These are phyloP conservation scores for Incurvaria masculella DNA, from an alignment of 2,888 invertebrate species.

Conservation along the genomic window DNA sequence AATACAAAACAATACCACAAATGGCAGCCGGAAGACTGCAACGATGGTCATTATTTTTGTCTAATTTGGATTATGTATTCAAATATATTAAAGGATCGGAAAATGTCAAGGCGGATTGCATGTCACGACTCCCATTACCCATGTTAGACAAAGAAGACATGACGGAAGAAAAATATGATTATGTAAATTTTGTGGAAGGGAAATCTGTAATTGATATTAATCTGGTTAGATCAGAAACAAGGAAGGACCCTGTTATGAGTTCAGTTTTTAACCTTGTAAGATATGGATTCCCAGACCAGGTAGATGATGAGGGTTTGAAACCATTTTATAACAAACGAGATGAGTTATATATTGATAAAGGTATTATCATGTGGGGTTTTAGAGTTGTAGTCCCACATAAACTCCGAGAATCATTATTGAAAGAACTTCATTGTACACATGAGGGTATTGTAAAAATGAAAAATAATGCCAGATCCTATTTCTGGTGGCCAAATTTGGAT, in stretches of 20 bases:
- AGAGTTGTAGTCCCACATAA: conserved; percentile 5
- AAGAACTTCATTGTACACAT: conserved; percentile 3
- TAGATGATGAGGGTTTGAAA: conserved; percentile 2
- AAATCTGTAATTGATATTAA: conserved; percentile 10
- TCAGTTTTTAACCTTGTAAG: conserved; percentile 6
- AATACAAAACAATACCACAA: conserved; percentile 21
- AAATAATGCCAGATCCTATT: conserved; percentile 8
- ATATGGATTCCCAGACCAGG: conserved; percentile 2
- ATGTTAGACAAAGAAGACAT: not conserved
- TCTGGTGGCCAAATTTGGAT: conserved; percentile 11
- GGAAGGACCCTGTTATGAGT: conserved; percentile 10
- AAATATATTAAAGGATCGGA: conserved; percentile 3
- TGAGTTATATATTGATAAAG: conserved; percentile 10
- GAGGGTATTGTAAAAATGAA: conserved; percentile 8
- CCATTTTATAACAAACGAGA: conserved; percentile 8
- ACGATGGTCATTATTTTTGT: conserved; percentile 19
- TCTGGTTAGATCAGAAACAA: conserved; percentile 8
- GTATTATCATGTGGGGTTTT: conserved; percentile 10
- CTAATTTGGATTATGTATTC: conserved; percentile 8
- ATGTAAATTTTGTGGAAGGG: conserved; percentile 10
- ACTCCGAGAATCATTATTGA: not conserved
- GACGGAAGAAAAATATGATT: conserved; percentile 3
- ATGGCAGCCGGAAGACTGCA: conserved; percentile 25
- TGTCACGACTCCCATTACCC: conserved; percentile 9
- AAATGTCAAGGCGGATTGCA: conserved; percentile 9